Evolutionary conservation across 1,140 invertebrate genomes (phyloP).

Genomic region (Condylostylus longicornis): DNA sequence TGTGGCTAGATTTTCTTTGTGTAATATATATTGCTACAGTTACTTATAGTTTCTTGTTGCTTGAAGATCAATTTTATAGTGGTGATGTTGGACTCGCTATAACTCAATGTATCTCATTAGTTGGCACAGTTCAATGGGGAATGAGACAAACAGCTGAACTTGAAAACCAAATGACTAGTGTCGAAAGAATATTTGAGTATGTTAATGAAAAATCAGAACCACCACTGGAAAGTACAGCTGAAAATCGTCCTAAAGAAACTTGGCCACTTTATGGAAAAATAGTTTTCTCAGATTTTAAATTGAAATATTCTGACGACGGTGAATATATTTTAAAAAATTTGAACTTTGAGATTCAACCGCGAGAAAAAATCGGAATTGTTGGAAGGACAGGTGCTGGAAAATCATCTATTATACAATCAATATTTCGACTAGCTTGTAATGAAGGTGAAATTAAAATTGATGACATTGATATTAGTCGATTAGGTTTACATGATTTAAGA

Average conservation of each 20-base stretch:
- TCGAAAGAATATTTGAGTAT: conserved; percentile 61
- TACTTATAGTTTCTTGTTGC: conserved; percentile 38
- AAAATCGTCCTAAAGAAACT: conserved; percentile 39
- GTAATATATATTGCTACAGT: conserved; percentile 44
- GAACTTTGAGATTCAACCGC: conserved; percentile 45
- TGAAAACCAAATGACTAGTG: conserved; percentile 75
- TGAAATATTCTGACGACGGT: conserved; percentile 33
- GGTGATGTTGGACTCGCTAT: conserved; percentile 67
- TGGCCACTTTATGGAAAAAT: conserved; percentile 62
- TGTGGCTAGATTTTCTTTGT: conserved; percentile 50
- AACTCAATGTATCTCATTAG: conserved; percentile 59
- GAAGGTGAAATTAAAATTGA: conserved; percentile 46
- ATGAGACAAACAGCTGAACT: conserved; percentile 73
- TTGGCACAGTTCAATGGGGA: conserved; percentile 71
- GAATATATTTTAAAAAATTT: conserved; percentile 48
- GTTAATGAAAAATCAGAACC: conserved; percentile 40
- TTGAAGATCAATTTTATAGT: conserved; percentile 37
- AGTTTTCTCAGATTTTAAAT: conserved; percentile 44
- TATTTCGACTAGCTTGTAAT: conserved; percentile 60
- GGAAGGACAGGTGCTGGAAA: conserved; percentile 85
- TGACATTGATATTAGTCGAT: conserved; percentile 38
- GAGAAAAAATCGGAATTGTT: conserved; percentile 72
- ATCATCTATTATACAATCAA: conserved; percentile 66
- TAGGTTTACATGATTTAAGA: conserved; percentile 45
- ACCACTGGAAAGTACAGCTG: conserved; percentile 33